phyloP scores from a whole-genome alignment of 1,140 invertebrate genomes.

The Magallana ariakensis region DNA sequence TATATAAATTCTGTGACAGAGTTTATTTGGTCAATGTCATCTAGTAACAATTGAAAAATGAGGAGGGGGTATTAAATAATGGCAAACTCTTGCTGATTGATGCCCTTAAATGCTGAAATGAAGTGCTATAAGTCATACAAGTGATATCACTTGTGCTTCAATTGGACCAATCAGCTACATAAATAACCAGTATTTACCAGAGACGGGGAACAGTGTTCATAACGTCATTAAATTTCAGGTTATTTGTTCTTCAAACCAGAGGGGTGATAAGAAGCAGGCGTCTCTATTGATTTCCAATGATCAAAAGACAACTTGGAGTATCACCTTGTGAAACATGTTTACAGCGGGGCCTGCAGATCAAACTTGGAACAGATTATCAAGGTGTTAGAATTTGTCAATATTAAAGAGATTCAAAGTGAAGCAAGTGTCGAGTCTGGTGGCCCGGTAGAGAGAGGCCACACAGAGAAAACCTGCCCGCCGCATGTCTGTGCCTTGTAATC shows the following conservation, averaged over 20 bases:
- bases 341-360: neutral
- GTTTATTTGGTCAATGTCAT: too few relatives aligned
- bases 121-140: too few relatives aligned
- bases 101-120: too few relatives aligned
- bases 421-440: neutral
- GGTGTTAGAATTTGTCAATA: slow-evolving; percentile 32
- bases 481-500: neutral
- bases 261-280: slow-evolving; percentile 19
- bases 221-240: slow-evolving; percentile 18
- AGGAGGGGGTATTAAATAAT: too few relatives aligned
- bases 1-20: too few relatives aligned
- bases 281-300: slow-evolving; percentile 30
- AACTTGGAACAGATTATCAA: slow-evolving; percentile 1
- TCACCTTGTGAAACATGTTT: slow-evolving; percentile 10
- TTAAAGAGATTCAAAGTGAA: neutral
- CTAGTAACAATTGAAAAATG: too few relatives aligned
- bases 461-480: neutral
- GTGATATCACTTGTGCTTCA: too few relatives aligned
- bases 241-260: slow-evolving; percentile 22
- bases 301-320: slow-evolving; percentile 25
- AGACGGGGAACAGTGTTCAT: neutral
- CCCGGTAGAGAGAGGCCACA: neutral
- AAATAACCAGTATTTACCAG: neutral
- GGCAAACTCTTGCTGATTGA: too few relatives aligned
- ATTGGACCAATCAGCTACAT: neutral